Evolutionary conservation across 1,140 invertebrate species (phyloP).

Genomic region (Asobara japonica): DNA sequence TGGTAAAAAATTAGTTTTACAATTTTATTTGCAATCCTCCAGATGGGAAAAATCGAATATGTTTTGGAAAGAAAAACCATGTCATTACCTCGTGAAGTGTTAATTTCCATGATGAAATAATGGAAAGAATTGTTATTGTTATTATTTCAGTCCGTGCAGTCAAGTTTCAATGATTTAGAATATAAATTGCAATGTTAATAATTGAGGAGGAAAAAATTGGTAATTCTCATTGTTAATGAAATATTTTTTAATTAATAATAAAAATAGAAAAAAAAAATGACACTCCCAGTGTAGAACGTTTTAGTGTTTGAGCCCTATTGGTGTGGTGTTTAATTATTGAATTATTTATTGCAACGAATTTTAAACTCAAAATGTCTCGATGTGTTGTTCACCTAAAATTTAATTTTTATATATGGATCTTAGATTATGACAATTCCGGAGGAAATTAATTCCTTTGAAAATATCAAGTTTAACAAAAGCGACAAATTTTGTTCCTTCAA

Average conservation of each 20-base stretch:
- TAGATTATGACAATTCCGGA: not conserved
- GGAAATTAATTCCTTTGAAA: no score
- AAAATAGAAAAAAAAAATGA: not conserved
- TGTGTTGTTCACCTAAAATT: slow-evolving; percentile 28
- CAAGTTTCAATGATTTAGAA: not conserved
- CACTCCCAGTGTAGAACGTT: slow-evolving; percentile 46
- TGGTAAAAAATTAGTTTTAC: not conserved
- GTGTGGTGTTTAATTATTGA: slow-evolving; percentile 56
- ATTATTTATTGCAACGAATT: slow-evolving; percentile 6
- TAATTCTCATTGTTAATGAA: not conserved
- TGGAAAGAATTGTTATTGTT: not conserved
- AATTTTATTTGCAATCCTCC: no score
- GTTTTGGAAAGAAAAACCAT: no score
- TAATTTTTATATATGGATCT: not conserved
- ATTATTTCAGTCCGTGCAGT: not conserved
- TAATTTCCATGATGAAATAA: not conserved
- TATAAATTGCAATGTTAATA: not conserved
- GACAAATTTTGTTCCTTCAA: no score
- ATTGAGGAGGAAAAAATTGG: not conserved
- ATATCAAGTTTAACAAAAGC: no score
- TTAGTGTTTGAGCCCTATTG: slow-evolving; percentile 58
- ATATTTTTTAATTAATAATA: not conserved
- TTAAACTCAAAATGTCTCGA: slow-evolving; percentile 35
- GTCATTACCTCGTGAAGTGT: no score
- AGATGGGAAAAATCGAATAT: no score